Conservation (phyloP, 2,888 invertebrate genomes). For the Phlogophora meticulosa region DNA sequence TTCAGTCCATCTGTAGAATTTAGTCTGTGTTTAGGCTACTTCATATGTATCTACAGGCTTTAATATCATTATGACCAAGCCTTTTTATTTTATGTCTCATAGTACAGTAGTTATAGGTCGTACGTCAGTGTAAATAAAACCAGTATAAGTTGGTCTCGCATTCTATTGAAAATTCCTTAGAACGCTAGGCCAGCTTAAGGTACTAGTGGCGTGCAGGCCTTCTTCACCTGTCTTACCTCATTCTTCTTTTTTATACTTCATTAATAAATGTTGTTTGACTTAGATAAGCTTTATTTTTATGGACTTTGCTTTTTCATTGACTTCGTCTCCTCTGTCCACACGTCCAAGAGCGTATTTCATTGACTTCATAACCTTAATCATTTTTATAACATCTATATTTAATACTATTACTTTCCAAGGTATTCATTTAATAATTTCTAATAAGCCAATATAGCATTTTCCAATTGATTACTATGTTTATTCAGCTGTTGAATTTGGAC, state of each 20-base stretch:
- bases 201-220: too few species aligned
- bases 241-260: not conserved
- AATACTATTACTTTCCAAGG: constrained; percentile 1
- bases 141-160: too few species aligned
- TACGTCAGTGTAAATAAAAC: too few species aligned
- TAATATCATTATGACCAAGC: not conserved
- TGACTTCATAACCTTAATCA: not conserved
- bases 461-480: constrained; percentile 48
- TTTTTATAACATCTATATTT: constrained; percentile 7
- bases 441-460: constrained; percentile 28
- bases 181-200: too few species aligned
- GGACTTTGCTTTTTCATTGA: not conserved
- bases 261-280: not conserved
- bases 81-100: not conserved
- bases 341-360: too few species aligned
- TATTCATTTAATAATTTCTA: constrained; percentile 20
- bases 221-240: not conserved
- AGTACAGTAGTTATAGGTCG: too few species aligned
- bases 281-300: not conserved
- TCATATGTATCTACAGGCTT: not conserved
- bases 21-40: not conserved
- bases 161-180: too few species aligned
- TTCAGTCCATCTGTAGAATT: not conserved
- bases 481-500: constrained; percentile 51
- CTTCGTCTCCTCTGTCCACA: too few species aligned